Base-by-base conservation (phyloP, 2,113 vertebrate species). In the Stercorarius parasiticus region DNA sequence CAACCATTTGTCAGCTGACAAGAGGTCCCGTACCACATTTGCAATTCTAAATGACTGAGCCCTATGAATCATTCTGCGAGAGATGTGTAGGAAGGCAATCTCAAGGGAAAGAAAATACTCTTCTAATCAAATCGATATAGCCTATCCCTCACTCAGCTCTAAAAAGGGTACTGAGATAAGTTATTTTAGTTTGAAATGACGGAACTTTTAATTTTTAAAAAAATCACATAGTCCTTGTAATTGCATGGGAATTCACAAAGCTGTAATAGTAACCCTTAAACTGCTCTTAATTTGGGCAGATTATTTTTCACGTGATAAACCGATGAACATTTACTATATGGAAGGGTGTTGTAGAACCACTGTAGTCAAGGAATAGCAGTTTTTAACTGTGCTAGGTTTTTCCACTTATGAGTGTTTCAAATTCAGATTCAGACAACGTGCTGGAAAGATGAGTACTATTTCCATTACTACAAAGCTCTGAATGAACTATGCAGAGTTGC, bases 1-100 rank as follows among this genome's bases (percentile, higher is more conserved):
- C 88, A 71, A 55, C 86, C 91, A 88, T 97, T 97, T 96, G 85
- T 92, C 81, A 94, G 83, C 53, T 95, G 93, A 95, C 74, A 96
- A 88, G 88, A 85, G 79, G 86, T 95, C 71, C 69, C 92, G 9
- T 80, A 62, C 20, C 29, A 62, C 84, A 96, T 97, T 95, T 96
- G 47, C 86, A 73, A 95, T 97, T 97, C 93, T 97, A 97, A 97
- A 81, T 94, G 64, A 88, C 85, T 79, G 77, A 91, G 47, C 69
- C 47, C 29, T 89, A 23, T 89, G 95, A 96, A 94, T 97, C 82
- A 96, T 90, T 84, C 62, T 55, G 22, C 81, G 73, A 91, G 80
- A 93, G 30, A 93, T 94, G 38, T 87, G 92, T 96, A 76, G 82
- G 82, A 96, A 96, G 82, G 13, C 45, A 89, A 6, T 91, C 64